Percentiles rank a stretch among this genome's conserved stretches.
Conservation (phyloP, 2,113 vertebrate species). For the Coregonus clupeaformis region DNA sequence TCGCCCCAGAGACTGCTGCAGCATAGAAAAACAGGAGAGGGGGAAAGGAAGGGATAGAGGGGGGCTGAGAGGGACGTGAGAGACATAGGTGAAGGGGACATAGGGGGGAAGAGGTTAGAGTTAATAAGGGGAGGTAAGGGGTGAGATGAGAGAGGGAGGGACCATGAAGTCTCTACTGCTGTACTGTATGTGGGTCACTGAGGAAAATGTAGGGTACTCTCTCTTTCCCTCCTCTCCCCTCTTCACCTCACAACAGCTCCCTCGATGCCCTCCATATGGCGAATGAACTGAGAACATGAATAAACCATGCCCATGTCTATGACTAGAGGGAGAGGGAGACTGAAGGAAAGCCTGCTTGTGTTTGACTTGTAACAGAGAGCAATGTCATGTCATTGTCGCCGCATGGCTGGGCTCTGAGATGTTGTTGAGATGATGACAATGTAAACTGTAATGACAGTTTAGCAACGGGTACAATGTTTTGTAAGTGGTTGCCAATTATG, state of each 20-base stretch:
- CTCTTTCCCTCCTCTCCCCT: not conserved
- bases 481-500: not conserved
- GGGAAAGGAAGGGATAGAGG: constrained; percentile 19
- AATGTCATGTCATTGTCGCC: not conserved
- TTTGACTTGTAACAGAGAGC: not conserved
- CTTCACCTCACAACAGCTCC: constrained; percentile 8
- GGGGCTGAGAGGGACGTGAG: constrained; percentile 7
- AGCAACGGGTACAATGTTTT: not conserved
- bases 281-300: not conserved
- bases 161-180: not conserved
- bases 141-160: not conserved
- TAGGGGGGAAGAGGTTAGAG: not conserved
- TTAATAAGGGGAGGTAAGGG: not conserved
- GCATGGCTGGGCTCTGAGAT: not conserved
- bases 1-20: constrained; percentile 44
- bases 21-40: constrained; percentile 48
- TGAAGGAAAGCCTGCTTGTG: not conserved
- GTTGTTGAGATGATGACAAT: not conserved
- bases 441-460: not conserved
- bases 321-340: not conserved
- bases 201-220: constrained; percentile 3
- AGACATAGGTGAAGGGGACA: not conserved
- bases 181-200: constrained; percentile 19
- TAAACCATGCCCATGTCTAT: constrained; percentile 2
- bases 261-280: constrained; percentile 11